Conservation (phyloP, 2,113 vertebrate genomes). For the Pseudorhombus dupliciocellatus region DNA sequence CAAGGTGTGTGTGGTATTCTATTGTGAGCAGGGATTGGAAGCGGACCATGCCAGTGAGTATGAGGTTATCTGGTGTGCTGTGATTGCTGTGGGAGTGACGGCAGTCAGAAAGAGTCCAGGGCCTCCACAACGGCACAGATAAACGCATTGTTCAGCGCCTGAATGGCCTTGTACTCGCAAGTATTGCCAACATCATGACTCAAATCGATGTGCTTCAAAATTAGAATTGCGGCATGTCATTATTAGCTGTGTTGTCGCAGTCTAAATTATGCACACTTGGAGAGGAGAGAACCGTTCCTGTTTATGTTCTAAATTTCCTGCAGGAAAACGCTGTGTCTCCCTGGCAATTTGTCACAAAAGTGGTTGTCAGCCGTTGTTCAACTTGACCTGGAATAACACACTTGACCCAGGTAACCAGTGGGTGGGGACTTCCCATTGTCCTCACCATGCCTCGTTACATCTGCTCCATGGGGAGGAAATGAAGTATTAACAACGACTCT, state of each 20-base stretch:
- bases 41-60: background rate
- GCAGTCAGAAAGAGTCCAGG: background rate
- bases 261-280: background rate
- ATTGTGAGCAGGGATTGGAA: conserved; percentile 15
- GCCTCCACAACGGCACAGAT: conserved; percentile 13
- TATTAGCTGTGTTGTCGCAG: background rate
- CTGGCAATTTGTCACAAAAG: background rate
- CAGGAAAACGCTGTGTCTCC: background rate
- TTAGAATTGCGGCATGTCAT: too few relatives aligned
- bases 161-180: background rate
- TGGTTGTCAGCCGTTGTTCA: background rate
- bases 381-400: conserved; percentile 39
- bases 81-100: conserved; percentile 35
- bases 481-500: conserved; percentile 1
- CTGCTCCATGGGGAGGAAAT: conserved; percentile 35
- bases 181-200: background rate
- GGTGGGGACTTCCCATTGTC: conserved; percentile 31
- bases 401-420: conserved; percentile 29
- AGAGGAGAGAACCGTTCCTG: background rate
- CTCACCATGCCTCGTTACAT: conserved; percentile 23
- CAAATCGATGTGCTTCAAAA: too few relatives aligned
- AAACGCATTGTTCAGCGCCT: background rate
- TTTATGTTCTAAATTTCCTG: conserved; percentile 6
- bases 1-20: conserved; percentile 24
- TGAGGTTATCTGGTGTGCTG: conserved; percentile 44